These are phyloP conservation scores for Catharus bicknelli DNA, from an alignment of 2,113 vertebrate genomes.

Conservation along the genomic window DNA sequence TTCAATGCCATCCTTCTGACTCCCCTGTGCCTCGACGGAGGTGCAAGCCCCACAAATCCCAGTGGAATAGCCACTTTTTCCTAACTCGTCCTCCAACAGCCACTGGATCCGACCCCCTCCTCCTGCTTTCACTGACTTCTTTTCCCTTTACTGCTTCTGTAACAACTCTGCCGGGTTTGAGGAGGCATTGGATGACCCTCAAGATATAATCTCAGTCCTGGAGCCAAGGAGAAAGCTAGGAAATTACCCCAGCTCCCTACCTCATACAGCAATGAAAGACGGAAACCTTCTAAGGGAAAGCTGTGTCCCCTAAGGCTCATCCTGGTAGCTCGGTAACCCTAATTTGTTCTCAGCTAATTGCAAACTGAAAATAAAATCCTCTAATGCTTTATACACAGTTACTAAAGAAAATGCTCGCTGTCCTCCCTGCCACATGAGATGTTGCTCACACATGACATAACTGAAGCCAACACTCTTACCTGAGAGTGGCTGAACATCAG, in stretches of 20 bases:
- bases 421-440: rapidly evolving
- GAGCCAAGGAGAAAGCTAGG: background rate
- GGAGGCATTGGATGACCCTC: background rate
- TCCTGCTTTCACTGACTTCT: background rate
- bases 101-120: rapidly evolving
- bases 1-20: background rate
- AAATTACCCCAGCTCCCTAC: background rate
- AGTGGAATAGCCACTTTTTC: background rate
- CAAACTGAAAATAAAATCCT: background rate
- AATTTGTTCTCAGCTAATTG: background rate
- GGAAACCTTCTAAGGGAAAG: background rate
- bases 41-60: background rate
- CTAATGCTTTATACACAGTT: background rate
- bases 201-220: background rate
- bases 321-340: background rate
- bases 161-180: background rate
- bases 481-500: rapidly evolving
- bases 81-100: background rate
- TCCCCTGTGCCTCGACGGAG: background rate
- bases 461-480: background rate
- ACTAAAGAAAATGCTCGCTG: background rate
- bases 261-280: background rate
- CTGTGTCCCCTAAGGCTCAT: background rate
- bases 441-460: background rate
- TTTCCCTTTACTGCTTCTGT: background rate